A percentile compares a stretch with the other conserved stretches of the same genome.
These are phyloP conservation scores for Vultur gryphus DNA, from an alignment of 2,797 vertebrate species.

Conservation along the genomic window DNA sequence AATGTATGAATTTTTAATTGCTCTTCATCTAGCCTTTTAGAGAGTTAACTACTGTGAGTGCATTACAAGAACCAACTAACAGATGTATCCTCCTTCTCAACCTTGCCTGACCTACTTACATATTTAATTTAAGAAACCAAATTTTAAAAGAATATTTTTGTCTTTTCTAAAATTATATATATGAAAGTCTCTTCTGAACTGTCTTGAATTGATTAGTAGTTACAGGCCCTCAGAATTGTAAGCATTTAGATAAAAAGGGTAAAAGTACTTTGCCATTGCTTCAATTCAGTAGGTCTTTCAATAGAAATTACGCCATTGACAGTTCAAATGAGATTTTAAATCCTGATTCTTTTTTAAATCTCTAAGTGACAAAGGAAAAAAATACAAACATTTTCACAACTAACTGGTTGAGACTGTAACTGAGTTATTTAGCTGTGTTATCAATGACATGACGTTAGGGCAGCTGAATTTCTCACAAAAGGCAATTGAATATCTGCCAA, in stretches of 20 bases:
- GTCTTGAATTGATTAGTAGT: slow-evolving; percentile 35
- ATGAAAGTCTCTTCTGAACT: background rate
- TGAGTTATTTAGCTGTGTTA: background rate
- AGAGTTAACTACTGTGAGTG: slow-evolving; percentile 35
- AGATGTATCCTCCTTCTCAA: slow-evolving; percentile 29
- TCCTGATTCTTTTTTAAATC: background rate
- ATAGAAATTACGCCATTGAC: background rate
- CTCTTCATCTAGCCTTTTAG: slow-evolving; percentile 16
- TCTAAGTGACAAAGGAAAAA: background rate
- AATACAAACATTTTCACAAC: background rate
- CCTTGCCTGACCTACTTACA: slow-evolving; percentile 34
- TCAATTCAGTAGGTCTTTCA: background rate
- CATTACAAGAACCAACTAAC: slow-evolving; percentile 42
- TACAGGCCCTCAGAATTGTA: slow-evolving; percentile 1
- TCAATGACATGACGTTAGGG: background rate
- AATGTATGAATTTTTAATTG: slow-evolving; percentile 69
- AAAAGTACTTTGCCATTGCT: background rate
- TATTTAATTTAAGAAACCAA: slow-evolving; percentile 55
- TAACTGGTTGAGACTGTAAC: background rate
- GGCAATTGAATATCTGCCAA: background rate
- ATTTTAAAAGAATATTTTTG: background rate
- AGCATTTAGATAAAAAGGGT: slow-evolving; percentile 4
- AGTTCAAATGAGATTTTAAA: background rate
- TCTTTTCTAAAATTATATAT: slow-evolving; percentile 41
- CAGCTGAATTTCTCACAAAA: slow-evolving; percentile 20